Evolutionary conservation across 2,888 invertebrate species (phyloP).

Genomic region (Aporophyla nigra): DNA sequence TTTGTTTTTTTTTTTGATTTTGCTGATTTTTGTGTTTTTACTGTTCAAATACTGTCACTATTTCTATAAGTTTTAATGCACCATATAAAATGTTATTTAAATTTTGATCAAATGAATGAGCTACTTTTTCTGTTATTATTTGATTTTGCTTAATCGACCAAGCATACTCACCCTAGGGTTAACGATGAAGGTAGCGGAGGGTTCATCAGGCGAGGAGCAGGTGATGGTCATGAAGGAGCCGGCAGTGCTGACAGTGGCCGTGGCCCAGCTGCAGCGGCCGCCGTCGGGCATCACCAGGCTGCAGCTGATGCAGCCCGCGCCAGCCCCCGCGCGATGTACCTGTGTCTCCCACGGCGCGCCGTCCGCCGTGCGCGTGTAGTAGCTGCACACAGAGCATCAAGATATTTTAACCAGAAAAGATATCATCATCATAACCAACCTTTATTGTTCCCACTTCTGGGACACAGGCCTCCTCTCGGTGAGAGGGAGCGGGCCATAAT

Average conservation of each 20-base stretch:
- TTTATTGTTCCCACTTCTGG: too few relatives aligned
- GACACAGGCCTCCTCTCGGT: too few relatives aligned
- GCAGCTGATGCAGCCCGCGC: slow-evolving; percentile 93
- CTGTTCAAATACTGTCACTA: too few relatives aligned
- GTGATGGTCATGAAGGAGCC: slow-evolving; percentile 93
- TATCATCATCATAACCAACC: too few relatives aligned
- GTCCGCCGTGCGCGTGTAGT: slow-evolving; percentile 93
- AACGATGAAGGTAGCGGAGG: slow-evolving; percentile 89
- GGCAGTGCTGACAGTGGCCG: slow-evolving; percentile 91
- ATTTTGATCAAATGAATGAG: too few relatives aligned
- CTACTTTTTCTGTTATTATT: too few relatives aligned
- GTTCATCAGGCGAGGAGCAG: slow-evolving; percentile 94
- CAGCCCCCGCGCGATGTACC: slow-evolving; percentile 91
- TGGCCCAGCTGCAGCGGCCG: slow-evolving; percentile 91
- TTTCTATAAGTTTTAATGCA: too few relatives aligned
- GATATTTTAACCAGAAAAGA: neutral
- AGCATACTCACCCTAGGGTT: slow-evolving; percentile 81
- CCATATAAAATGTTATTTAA: too few relatives aligned
- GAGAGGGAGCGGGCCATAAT: too few relatives aligned
- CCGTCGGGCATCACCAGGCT: slow-evolving; percentile 90
- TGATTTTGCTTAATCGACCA: too few relatives aligned
- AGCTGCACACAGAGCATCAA: slow-evolving; percentile 87
- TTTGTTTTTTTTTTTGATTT: too few relatives aligned
- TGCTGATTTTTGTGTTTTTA: too few relatives aligned
- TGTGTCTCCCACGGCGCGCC: slow-evolving; percentile 93